A percentile compares a stretch with the other conserved stretches of the same genome.
Conservation (phyloP, 2,888 invertebrate genomes). For the Phortica okadai region DNA sequence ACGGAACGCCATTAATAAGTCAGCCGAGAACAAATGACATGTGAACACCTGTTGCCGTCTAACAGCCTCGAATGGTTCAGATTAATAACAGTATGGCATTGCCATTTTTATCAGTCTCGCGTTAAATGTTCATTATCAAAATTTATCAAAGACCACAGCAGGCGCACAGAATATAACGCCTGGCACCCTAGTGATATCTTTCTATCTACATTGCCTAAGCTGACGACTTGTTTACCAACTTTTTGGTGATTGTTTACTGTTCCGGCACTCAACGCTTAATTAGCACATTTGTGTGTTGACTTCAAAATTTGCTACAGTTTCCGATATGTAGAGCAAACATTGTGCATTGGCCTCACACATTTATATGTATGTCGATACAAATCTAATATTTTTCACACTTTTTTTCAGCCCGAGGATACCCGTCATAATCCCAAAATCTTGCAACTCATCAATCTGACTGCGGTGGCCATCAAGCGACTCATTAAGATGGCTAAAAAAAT, state of each 20-base stretch:
- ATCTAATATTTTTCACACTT: constrained; percentile 16
- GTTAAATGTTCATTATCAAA: constrained; percentile 49
- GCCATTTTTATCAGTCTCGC: constrained; percentile 14
- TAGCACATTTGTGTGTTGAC: constrained; percentile 66
- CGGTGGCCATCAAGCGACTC: constrained; percentile 91
- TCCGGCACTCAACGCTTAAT: constrained; percentile 50
- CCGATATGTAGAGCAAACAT: constrained; percentile 41
- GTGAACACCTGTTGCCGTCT: constrained; percentile 53
- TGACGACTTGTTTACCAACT: constrained; percentile 36
- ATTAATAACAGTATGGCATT: constrained; percentile 20
- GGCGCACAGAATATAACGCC: constrained; percentile 56
- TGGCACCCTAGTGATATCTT: constrained; percentile 25
- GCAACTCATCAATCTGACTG: constrained; percentile 92
- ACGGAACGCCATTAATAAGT: neutral
- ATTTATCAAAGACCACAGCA: constrained; percentile 58
- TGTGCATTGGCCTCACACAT: constrained; percentile 29
- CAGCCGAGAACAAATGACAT: neutral
- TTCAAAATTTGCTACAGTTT: constrained; percentile 59
- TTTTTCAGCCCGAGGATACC: constrained; percentile 69
- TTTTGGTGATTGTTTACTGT: constrained; percentile 43
- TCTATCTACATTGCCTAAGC: constrained; percentile 33
- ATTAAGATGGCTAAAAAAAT: constrained; percentile 92
- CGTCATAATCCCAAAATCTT: constrained; percentile 84
- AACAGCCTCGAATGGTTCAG: constrained; percentile 51
- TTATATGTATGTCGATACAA: neutral